Percentiles rank a stretch among this genome's conserved stretches.
Evolutionary conservation across 2,888 invertebrate genomes (phyloP).

Genomic region (Dyspetes luteomarginatus): DNA sequence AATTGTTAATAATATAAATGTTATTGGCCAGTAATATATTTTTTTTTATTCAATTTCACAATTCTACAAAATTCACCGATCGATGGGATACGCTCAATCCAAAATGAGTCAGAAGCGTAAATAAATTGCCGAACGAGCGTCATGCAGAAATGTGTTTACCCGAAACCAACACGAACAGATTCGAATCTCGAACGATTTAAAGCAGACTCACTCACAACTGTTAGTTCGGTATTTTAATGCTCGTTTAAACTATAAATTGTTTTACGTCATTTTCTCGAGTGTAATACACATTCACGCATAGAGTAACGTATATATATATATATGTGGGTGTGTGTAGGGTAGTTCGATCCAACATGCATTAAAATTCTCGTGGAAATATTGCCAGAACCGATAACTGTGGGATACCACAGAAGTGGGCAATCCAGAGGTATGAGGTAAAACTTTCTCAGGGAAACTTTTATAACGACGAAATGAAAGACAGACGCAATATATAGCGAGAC

Average conservation of each 20-base stretch:
- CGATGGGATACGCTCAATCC: no score
- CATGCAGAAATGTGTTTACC: constrained; percentile 23
- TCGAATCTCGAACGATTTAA: constrained; percentile 17
- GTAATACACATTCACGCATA: not conserved
- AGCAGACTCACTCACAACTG: not conserved
- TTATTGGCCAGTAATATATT: no score
- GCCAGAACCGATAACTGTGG: constrained; percentile 66
- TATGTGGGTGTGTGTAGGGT: not conserved
- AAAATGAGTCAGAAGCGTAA: no score
- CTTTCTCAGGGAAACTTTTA: constrained; percentile 71
- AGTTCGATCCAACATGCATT: constrained; percentile 56
- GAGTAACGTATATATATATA: not conserved
- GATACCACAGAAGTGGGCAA: constrained; percentile 23
- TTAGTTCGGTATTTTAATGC: constrained; percentile 64
- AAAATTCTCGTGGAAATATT: constrained; percentile 74
- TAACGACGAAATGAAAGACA: constrained; percentile 77
- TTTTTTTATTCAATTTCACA: no score
- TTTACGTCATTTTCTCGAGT: constrained; percentile 57
- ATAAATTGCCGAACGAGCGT: not conserved
- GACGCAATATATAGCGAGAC: constrained; percentile 24
- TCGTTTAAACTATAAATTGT: constrained; percentile 67
- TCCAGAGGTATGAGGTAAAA: constrained; percentile 60
- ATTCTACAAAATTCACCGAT: no score
- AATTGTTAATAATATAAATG: no score
- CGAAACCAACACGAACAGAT: constrained; percentile 36